Evolutionary conservation across 1,140 invertebrate genomes (phyloP).

Genomic region (Drosophila quadrilineata): DNA sequence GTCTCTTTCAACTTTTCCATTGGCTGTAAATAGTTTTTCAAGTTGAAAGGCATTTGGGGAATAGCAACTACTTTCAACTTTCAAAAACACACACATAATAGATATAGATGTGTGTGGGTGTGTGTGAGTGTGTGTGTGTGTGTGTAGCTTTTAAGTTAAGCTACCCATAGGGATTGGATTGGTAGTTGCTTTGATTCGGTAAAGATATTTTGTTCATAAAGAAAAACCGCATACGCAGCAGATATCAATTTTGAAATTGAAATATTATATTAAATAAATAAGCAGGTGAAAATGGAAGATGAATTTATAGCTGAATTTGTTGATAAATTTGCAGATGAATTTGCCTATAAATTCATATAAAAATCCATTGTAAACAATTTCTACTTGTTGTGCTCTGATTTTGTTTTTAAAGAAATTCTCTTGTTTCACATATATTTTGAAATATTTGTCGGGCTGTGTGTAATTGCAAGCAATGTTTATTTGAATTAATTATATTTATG

Average conservation of each 20-base stretch:
- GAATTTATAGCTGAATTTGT: no score
- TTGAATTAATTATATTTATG: constrained; percentile 26
- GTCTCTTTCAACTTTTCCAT: constrained; percentile 12
- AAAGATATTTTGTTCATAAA: constrained; percentile 23
- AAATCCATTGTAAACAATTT: no score
- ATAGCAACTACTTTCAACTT: constrained; percentile 24
- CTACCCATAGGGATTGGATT: not conserved
- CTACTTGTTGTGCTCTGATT: not conserved
- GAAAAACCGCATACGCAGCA: not conserved
- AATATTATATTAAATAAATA: no score
- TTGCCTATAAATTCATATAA: no score
- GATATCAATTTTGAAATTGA: constrained; percentile 19
- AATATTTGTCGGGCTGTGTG: no score
- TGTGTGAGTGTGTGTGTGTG: not conserved
- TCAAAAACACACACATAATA: no score
- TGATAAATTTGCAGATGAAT: no score
- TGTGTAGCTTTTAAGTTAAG: not conserved
- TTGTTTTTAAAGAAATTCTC: constrained; percentile 1
- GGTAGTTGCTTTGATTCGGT: constrained; percentile 29
- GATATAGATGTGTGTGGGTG: not conserved
- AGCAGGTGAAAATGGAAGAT: no score
- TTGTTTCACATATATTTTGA: not conserved
- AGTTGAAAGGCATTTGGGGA: constrained; percentile 21
- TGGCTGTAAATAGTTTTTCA: constrained; percentile 20
- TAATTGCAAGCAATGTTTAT: not conserved